Base-by-base conservation (phyloP, 2,888 invertebrate genomes). In the Notodromas monacha region DNA sequence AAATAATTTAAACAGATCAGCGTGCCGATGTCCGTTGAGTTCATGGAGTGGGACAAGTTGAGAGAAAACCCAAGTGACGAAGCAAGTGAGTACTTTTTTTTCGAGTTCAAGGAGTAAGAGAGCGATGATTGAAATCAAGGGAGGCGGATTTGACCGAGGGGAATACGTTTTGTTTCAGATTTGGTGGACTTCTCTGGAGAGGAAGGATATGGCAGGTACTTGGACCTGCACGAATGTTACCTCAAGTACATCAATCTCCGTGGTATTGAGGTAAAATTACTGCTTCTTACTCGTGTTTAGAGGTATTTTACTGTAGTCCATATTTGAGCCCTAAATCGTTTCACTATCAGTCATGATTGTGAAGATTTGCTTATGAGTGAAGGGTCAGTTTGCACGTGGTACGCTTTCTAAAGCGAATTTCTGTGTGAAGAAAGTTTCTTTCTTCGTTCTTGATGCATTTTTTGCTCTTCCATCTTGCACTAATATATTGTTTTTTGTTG, bases 131-230 rank as follows among this genome's bases (percentile, higher is more conserved):
- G n/a, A n/a, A n/a, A n/a, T n/a, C n/a, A n/a, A n/a, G n/a, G n/a
- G n/a, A n/a, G n/a, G n/a, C n/a, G n/a, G n/a, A n/a, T n/a, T n/a
- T n/a, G n/a, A n/a, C n/a, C n/a, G n/a, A n/a, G n/a, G n/a, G n/a
- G n/a, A n/a, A n/a, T n/a, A n/a, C n/a, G 21, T 30, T 35, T 35
- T 26, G 33, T 50, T 50, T 30, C 41, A 62, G 63, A 67, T 46
- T 60, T 89, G 38, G 77, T 84, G 3, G 86, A 89, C 41, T 99
- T 99, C 46, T 76, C 81, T 3, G 96, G 96, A 52, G 96, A 99
- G 51, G 96, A 99, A 53, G 92, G 92, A 2, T 96, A 89, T 51
- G 96, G 96, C 10, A 79, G 79, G 48, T 99, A 84, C 53, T 56
- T 99, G 32, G 96, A 99, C 53, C 57, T 99, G 28, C 86, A 96